Evolutionary conservation across 2,888 invertebrate species (phyloP).

Genomic region (Maniola hyperantus): DNA sequence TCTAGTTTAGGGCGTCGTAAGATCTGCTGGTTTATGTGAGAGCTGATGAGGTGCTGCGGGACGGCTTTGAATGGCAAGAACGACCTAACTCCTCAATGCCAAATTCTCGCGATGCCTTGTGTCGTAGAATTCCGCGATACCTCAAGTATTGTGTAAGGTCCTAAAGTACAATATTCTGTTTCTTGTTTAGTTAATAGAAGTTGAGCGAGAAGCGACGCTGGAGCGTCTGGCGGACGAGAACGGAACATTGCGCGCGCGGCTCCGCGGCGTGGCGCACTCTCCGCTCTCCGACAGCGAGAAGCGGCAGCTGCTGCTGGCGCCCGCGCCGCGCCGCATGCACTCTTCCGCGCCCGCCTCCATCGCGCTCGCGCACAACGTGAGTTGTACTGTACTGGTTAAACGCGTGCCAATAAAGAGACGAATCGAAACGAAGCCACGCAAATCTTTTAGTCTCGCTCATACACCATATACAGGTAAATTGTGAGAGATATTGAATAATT

Average conservation of each 20-base stretch:
- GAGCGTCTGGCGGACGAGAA: slow-evolving; percentile 90
- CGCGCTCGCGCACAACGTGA: slow-evolving; percentile 80
- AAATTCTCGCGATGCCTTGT: no score
- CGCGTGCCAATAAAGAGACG: not conserved
- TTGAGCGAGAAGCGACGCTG: slow-evolving; percentile 84
- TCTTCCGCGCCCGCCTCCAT: slow-evolving; percentile 92
- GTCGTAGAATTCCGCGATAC: no score
- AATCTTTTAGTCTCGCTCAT: no score
- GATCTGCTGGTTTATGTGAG: no score
- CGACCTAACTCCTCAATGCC: no score
- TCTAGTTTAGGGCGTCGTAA: no score
- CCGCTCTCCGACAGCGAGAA: slow-evolving; percentile 92
- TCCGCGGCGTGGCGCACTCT: slow-evolving; percentile 91
- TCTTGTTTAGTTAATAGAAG: slow-evolving; percentile 59
- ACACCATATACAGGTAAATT: no score
- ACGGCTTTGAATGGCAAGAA: no score
- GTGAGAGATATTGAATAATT: no score
- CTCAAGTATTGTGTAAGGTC: no score
- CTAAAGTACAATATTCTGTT: not conserved
- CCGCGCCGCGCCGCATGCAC: slow-evolving; percentile 84
- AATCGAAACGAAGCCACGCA: no score
- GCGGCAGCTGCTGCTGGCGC: slow-evolving; percentile 89
- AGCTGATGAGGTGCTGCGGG: no score
- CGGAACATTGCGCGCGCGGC: slow-evolving; percentile 87
- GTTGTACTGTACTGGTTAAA: slow-evolving; percentile 35